Conservation (phyloP, 53 echinoderm and acorn worm species). For the Echinarachnius parma region DNA sequence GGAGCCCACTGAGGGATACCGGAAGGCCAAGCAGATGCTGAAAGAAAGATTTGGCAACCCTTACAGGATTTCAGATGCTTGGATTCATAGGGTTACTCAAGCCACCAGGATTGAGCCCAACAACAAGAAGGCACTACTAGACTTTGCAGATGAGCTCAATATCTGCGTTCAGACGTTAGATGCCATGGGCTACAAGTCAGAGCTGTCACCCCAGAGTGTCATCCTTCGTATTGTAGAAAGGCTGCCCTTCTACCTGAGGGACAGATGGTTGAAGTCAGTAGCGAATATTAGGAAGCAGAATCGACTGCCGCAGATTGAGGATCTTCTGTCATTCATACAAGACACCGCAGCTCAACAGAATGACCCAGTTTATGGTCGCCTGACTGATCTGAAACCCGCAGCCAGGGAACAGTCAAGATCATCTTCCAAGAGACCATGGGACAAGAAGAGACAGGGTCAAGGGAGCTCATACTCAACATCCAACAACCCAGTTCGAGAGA, state of each 20-base stretch:
- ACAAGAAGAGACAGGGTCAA: too few relatives aligned
- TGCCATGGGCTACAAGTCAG: slow-evolving; percentile 51
- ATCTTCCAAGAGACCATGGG: too few relatives aligned
- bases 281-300: too few relatives aligned
- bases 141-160: slow-evolving; percentile 48
- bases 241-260: slow-evolving; percentile 35
- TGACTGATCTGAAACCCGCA: too few relatives aligned
- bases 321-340: too few relatives aligned
- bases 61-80: slow-evolving; percentile 45
- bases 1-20: slow-evolving; percentile 44
- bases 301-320: too few relatives aligned
- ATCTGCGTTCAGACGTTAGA: slow-evolving; percentile 41
- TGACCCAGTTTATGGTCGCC: too few relatives aligned
- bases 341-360: too few relatives aligned
- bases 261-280: slow-evolving; percentile 52
- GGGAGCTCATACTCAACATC: too few relatives aligned
- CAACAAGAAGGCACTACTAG: slow-evolving; percentile 23
- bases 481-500: too few relatives aligned
- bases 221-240: slow-evolving; percentile 35
- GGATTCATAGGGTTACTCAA: slow-evolving; percentile 51
- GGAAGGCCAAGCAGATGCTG: slow-evolving; percentile 42
- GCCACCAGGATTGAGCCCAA: slow-evolving; percentile 8
- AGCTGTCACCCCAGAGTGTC: slow-evolving; percentile 39
- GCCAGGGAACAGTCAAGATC: too few relatives aligned
- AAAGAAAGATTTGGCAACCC: slow-evolving; percentile 39